Evolutionary conservation across 2,888 invertebrate genomes (phyloP), one percentile per base, ranked within the genome.

Genomic region (Apeira syringaria): DNA sequence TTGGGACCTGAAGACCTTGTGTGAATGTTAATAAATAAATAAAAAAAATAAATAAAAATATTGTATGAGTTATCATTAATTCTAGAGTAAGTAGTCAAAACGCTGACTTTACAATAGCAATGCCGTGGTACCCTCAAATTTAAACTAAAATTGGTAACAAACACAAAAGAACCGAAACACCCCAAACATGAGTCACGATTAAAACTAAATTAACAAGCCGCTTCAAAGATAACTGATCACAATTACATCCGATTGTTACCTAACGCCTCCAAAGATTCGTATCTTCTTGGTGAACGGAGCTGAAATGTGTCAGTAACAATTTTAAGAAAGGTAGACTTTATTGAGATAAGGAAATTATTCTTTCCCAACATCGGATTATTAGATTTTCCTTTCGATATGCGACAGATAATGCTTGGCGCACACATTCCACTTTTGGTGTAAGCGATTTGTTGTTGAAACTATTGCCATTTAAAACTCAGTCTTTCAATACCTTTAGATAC

Each of bases 301-400:
- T 46, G 24, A 43, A 46, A 45, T 53, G 40, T 41, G 30, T 39
- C 42, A 43, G 47, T 49, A 37, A 51, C 47, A 49, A 50, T 54
- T 54, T 51, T 28, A 40, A 34, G 42, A 42, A 50, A 52, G 60
- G 56, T 58, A 61, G 59, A 59, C 54, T 61, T 56, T 54, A 52
- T 24, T 8, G 3, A 53, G 64, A 66, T 65, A 62, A 64, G 53
- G 43, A 53, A 56, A 62, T 64, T 65, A 68, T 64, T 64, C 61
- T 56, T 53, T 54, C 45, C 50, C 46, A 41, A 56, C 61, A 61
- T 50, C 24, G 54, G 64, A 64, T 68, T 68, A 71, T 69, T 68
- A 64, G 66, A 69, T 69, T 61, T 59, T 42, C 20, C 55, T 50
- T 47, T 53, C 59, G 60, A 66, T 66, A 65, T 59, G 57, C 55